phyloP scores from a whole-genome alignment of 2,113 vertebrate genomes.

The Camelus dromedarius region DNA sequence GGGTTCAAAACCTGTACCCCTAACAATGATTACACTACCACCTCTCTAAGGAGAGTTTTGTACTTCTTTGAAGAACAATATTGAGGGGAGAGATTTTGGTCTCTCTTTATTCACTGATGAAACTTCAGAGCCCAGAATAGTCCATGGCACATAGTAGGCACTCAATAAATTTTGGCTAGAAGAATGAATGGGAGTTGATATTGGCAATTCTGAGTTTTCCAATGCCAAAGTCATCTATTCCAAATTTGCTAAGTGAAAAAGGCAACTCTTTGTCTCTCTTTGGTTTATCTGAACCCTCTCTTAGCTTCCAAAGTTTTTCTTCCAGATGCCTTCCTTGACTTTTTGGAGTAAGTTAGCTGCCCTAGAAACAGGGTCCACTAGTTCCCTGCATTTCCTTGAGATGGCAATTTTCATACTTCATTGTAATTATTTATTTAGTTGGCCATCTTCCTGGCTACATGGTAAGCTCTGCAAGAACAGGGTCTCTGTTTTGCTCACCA shows the following conservation, averaged over 20 bases:
- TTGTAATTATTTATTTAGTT: not conserved
- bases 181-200: not conserved
- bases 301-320: not conserved
- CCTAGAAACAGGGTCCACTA: not conserved
- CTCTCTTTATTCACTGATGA: not conserved
- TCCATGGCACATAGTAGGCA: not conserved
- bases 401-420: not conserved
- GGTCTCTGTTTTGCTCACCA: not conserved
- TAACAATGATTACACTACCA: not conserved
- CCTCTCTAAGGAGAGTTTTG: not conserved
- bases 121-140: not conserved
- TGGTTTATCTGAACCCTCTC: not conserved
- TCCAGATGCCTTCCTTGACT: not conserved
- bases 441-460: not conserved
- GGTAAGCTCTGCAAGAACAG: not conserved
- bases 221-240: not conserved
- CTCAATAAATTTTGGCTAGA: not conserved
- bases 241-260: slow-evolving; percentile 18
- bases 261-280: not conserved
- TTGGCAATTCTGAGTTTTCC: slow-evolving; percentile 28
- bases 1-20: not conserved
- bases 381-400: not conserved
- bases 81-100: not conserved
- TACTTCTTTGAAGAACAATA: not conserved
- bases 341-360: not conserved